Evolutionary conservation across 2,113 vertebrate genomes (phyloP).

Genomic region (human): GRCh38 chr15:49872001-49872500

Average conservation of each 20-base stretch:
- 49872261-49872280: not conserved
- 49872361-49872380: not conserved
- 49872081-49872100: not conserved
- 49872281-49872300: not conserved
- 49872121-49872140: not conserved
- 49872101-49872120: not conserved
- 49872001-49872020: not conserved
- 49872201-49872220: not conserved
- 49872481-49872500: not conserved
- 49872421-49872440: not conserved
- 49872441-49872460: not conserved
- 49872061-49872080: not conserved
- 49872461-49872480: not conserved
- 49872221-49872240: not conserved
- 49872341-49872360: not conserved
- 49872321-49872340: not conserved
- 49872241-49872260: not conserved
- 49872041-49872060: not conserved
- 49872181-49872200: not conserved
- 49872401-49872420: not conserved
- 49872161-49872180: not conserved
- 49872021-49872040: not conserved
- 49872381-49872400: not conserved
- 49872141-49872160: not conserved
- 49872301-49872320: constrained; percentile 1